phyloP scores from a whole-genome alignment of 1,140 invertebrate genomes.

The Zaprionus ghesquierei region DNA sequence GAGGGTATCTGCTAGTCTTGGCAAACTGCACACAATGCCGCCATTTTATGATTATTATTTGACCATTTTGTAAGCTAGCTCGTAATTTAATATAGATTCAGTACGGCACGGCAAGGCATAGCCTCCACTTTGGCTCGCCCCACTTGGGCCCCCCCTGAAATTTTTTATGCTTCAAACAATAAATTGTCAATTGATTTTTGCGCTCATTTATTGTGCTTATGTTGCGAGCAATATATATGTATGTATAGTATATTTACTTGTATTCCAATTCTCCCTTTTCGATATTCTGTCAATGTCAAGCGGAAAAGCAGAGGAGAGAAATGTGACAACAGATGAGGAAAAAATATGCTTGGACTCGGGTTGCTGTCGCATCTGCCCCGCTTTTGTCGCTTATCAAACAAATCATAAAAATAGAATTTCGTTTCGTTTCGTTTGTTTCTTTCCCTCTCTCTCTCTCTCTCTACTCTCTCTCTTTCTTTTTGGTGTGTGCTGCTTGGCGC shows the following conservation, averaged over 20 bases:
- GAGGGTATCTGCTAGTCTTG: slow-evolving; percentile 9
- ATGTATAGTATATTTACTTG: slow-evolving; percentile 23
- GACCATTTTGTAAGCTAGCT: slow-evolving; percentile 64
- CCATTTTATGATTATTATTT: slow-evolving; percentile 74
- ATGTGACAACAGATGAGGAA: slow-evolving; percentile 21
- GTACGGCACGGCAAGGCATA: neutral
- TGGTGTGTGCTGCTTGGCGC: neutral
- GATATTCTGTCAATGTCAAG: slow-evolving; percentile 20
- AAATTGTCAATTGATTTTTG: slow-evolving; percentile 80
- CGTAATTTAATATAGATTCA: slow-evolving; percentile 77
- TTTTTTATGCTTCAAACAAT: slow-evolving; percentile 73
- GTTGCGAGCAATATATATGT: slow-evolving; percentile 48
- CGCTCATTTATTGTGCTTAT: slow-evolving; percentile 67
- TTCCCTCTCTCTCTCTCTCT: neutral
- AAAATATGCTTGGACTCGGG: slow-evolving; percentile 25
- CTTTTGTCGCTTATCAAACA: slow-evolving; percentile 56
- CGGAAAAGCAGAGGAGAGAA: slow-evolving; percentile 38
- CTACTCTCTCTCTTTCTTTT: neutral
- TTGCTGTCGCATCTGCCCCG: slow-evolving; percentile 1
- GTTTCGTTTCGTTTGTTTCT: neutral
- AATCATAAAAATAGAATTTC: slow-evolving; percentile 64
- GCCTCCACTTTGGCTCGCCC: neutral
- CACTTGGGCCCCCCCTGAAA: slow-evolving; percentile 16
- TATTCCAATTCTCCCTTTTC: slow-evolving; percentile 21
- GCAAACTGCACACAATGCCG: neutral